Base-by-base conservation (phyloP, 1,140 invertebrate genomes). In the Charaxes varanes region DNA sequence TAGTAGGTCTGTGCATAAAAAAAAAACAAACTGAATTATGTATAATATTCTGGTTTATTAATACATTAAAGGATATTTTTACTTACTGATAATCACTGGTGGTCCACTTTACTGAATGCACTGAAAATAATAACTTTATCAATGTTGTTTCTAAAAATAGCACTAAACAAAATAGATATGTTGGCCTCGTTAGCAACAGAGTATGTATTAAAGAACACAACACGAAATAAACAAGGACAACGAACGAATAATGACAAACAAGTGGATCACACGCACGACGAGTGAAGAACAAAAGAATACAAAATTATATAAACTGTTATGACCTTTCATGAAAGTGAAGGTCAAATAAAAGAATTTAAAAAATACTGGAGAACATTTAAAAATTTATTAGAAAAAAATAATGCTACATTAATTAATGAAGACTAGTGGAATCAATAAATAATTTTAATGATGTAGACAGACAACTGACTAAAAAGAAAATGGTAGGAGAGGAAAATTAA, bases 261-360 rank as follows among this genome's bases (percentile, higher is more conserved):
- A 32, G 35, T 43, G 31, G 50, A 61, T 51, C 54, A 52, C 16
- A 47, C 48, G 34, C 31, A 51, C 45, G 14, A 27, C 17, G 17
- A 58, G 37, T 61, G 52, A 53, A 52, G 56, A 55, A 61, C 53
- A 57, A 64, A 55, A 55, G 32, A 50, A 62, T 32, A 42, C 47
- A 24, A 60, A 69, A 74, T 74, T 74, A 78, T 74, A 65, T 78
- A 72, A 74, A 78, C 69, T 50, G 48, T 36, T 53, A 53, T 70
- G 73, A 78, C 70, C 73, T 78, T 78, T 53, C 64, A 41, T 15
- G 32, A 17, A n/a, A 30, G 28, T 58, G 64, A 74, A 78, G 73
- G 70, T 78, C 70, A 66, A 34, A 48, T 23, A 18, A 23, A 23
- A 28, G 15, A 8, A 11, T 12, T 31, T 41, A 41, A 46, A 47